phyloP scores from a whole-genome alignment of 2,888 invertebrate species.

The Mystacides longicornis region DNA sequence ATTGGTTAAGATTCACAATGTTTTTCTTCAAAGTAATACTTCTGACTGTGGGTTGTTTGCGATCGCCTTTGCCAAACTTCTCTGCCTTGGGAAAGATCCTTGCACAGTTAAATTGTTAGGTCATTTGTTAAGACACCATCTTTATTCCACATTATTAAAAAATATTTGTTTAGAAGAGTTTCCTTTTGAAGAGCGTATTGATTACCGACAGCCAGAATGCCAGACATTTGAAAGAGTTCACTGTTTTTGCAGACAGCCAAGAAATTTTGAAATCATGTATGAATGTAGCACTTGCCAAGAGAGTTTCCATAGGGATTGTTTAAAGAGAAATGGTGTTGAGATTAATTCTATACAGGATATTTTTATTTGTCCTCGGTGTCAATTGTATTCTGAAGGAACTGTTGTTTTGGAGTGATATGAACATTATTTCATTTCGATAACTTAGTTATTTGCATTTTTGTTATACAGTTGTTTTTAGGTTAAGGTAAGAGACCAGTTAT shows the following conservation, averaged over 20 bases:
- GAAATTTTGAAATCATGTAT: background rate
- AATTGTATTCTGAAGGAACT: background rate
- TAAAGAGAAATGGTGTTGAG: background rate
- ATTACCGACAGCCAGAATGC: background rate
- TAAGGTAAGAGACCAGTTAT: too few relatives aligned
- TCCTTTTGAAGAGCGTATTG: background rate
- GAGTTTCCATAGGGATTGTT: background rate
- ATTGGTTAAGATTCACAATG: background rate
- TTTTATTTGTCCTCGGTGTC: background rate
- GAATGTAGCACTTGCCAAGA: background rate
- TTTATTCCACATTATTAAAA: background rate
- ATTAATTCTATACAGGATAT: background rate
- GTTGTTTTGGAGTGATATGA: background rate
- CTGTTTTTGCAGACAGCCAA: background rate
- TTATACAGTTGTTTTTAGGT: too few relatives aligned
- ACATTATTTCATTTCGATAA: too few relatives aligned
- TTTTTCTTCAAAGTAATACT: background rate
- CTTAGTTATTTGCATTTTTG: too few relatives aligned
- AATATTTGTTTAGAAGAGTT: background rate
- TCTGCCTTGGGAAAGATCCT: background rate
- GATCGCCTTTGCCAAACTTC: background rate
- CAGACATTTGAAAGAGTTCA: background rate
- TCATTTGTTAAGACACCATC: background rate
- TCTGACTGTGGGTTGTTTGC: background rate
- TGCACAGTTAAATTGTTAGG: background rate